Percentiles rank a stretch among this genome's conserved stretches.
Conservation (phyloP, 92 coral and sea anemone genomes). For the Umimayanthus kanabou region DNA sequence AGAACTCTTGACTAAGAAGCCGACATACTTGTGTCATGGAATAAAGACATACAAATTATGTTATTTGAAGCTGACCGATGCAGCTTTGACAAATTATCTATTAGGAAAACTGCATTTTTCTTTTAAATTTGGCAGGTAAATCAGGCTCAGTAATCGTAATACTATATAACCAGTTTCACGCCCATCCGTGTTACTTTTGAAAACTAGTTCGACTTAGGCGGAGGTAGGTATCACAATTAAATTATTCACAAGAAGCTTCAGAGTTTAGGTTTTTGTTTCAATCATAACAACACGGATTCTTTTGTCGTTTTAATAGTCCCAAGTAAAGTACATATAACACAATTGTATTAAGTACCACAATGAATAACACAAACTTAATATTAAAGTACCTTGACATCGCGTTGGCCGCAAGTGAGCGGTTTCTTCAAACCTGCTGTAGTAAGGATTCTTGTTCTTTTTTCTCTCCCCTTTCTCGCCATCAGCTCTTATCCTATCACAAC, state of each 20-base stretch:
- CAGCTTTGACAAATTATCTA: background rate
- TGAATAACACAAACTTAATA: background rate
- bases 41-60: background rate
- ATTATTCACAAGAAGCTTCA: too few species aligned
- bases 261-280: too few species aligned
- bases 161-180: too few species aligned
- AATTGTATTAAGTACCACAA: background rate
- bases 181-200: too few species aligned
- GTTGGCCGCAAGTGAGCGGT: conserved; percentile 80
- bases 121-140: too few species aligned
- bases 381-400: conserved; percentile 81
- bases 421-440: conserved; percentile 85
- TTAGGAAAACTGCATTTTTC: too few species aligned
- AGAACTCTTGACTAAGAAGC: conserved; percentile 80
- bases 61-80: background rate
- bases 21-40: conserved; percentile 72
- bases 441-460: conserved; percentile 70
- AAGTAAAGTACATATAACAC: background rate
- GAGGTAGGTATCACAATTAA: too few species aligned
- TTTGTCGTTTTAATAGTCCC: too few species aligned
- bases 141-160: too few species aligned
- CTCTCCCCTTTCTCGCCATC: conserved; percentile 28
- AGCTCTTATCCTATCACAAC: background rate
- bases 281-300: background rate
- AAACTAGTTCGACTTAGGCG: too few species aligned